Evolutionary conservation across 2,797 vertebrate species (phyloP).

Genomic region (Enteromius argenteus): DNA sequence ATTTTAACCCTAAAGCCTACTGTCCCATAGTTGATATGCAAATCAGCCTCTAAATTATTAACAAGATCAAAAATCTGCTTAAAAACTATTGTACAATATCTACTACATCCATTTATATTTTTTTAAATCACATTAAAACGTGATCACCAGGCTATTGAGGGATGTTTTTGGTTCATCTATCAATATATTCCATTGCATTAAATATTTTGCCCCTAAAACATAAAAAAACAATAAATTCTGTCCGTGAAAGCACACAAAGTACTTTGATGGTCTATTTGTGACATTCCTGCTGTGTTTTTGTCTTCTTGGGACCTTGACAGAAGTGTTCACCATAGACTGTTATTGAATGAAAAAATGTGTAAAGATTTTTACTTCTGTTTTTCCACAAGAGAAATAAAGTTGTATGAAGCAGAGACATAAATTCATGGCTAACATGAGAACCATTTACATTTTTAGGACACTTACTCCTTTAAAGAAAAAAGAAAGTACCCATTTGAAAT

Average conservation of each 20-base stretch:
- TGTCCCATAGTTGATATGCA: background rate
- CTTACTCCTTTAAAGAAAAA: background rate
- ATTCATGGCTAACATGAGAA: background rate
- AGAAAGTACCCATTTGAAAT: background rate
- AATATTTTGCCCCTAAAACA: background rate
- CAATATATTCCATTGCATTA: background rate
- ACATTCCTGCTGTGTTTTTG: background rate
- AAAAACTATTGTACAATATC: background rate
- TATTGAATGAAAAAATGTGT: background rate
- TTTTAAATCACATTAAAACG: background rate
- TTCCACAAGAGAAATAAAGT: background rate
- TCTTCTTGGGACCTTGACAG: background rate
- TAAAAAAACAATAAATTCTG: background rate
- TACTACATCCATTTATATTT: background rate
- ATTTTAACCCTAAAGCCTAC: conserved; percentile 2
- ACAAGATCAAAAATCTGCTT: background rate
- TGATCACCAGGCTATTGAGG: background rate
- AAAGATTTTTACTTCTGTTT: background rate
- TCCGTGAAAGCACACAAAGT: background rate
- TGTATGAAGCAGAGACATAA: background rate
- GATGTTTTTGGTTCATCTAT: background rate
- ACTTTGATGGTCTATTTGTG: background rate
- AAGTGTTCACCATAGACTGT: background rate
- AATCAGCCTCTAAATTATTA: background rate
- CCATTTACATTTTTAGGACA: background rate